phyloP scores from a whole-genome alignment of 2,888 invertebrate species.

The Sclerodermus sp. region DNA sequence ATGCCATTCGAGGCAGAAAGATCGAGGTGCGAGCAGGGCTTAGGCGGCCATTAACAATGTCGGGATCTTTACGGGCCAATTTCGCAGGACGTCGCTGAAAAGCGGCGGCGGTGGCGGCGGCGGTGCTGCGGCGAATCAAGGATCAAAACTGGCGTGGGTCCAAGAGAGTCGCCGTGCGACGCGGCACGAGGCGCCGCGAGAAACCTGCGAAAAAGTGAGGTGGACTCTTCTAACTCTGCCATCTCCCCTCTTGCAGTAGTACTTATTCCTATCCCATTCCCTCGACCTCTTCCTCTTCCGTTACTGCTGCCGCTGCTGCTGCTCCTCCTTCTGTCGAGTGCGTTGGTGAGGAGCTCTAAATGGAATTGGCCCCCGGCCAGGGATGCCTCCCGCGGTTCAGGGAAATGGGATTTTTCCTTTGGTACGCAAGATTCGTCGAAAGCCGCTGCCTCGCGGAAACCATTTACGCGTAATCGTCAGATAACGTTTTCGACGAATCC shows the following conservation, averaged over 20 bases:
- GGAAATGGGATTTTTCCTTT: slow-evolving; percentile 40
- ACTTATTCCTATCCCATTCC: slow-evolving; percentile 35
- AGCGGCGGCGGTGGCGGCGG: not conserved
- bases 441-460: slow-evolving; percentile 3
- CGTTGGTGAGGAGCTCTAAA: slow-evolving; percentile 23
- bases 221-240: slow-evolving; percentile 44
- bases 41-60: no score
- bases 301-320: not conserved
- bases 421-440: slow-evolving; percentile 29
- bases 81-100: slow-evolving; percentile 13
- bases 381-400: slow-evolving; percentile 30
- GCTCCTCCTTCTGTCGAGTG: slow-evolving; percentile 5
- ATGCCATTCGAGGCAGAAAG: no score
- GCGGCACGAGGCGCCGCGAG: slow-evolving; percentile 25
- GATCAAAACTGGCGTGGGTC: slow-evolving; percentile 36
- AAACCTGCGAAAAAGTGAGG: slow-evolving; percentile 35
- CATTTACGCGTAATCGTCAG: slow-evolving; percentile 5
- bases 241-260: slow-evolving; percentile 34
- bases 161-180: slow-evolving; percentile 28
- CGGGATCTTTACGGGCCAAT: slow-evolving; percentile 21
- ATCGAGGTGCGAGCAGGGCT: no score
- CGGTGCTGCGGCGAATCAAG: not conserved
- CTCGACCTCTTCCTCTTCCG: slow-evolving; percentile 10
- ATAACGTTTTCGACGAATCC: no score
- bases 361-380: slow-evolving; percentile 39